Evolutionary conservation across 2,888 invertebrate genomes (phyloP), one percentile per base, ranked within the genome.

Genomic region (Cordilura impudica): DNA sequence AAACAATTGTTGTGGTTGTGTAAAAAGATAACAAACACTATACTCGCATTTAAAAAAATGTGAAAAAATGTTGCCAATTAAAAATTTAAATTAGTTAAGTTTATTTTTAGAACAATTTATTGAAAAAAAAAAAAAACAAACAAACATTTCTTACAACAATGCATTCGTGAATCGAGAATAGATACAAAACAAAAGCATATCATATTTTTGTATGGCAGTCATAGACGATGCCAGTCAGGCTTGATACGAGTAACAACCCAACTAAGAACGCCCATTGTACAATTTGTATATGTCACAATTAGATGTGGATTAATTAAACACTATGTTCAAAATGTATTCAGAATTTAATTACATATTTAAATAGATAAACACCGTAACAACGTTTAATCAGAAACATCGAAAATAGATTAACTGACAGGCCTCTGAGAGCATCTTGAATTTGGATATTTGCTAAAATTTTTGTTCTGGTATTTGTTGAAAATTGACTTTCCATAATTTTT

Each of bases 1-100:
- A 82, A 72, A 80, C 83, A 83, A 84, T 84, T 86, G 84, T 82
- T 51, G 63, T 47, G 35, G 31, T 39, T 39, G 35, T 39, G 35
- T n/a, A 39, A 12, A 31, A n/a, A 35, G 31, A 58, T 58, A 61
- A 63, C 71, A 63, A 63, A 63, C 35, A 45, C 35, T 35, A 35
- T 35, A 35, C 12, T 39, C 35, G n/a, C 12, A 39, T 39, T 2
- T 35, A 35, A 35, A 35, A 35, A 39, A 39, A 39, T 39, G n/a
- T 39, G 35, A 49, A 56, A 66, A 76, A 81, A 67, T 76, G 54
- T 73, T 76, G 26, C 49, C 71, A 78, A 81, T 81, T 78, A 78
- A 78, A 72, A 82, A 76, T 81, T 67, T 78, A 76, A 81, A 81
- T 79, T 77, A 73, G 63, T 75, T 79, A 61, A 66, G 67, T 81